These are phyloP conservation scores for Diabrotica virgifera DNA, from an alignment of 1,140 invertebrate species.

Conservation along the genomic window DNA sequence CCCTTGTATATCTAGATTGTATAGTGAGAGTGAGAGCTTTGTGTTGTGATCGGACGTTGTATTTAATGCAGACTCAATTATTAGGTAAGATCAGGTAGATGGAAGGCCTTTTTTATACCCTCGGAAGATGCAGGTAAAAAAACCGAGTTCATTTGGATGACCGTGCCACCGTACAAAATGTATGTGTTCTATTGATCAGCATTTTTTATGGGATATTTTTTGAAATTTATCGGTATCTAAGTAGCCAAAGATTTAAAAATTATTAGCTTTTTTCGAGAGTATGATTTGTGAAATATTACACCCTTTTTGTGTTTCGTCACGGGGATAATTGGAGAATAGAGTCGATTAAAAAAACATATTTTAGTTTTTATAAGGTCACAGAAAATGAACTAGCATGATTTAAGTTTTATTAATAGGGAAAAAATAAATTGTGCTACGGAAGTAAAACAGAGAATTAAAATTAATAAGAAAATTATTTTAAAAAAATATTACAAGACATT, in stretches of 20 bases:
- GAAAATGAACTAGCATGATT: too few relatives aligned
- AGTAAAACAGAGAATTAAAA: too few relatives aligned
- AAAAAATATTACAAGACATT: too few relatives aligned
- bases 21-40: slow-evolving; percentile 3
- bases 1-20: neutral
- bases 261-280: slow-evolving; percentile 14
- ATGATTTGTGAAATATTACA: slow-evolving; percentile 17
- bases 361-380: neutral
- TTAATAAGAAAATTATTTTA: too few relatives aligned
- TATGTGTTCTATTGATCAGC: slow-evolving; percentile 16
- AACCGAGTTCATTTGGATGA: slow-evolving; percentile 19
- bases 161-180: slow-evolving; percentile 17
- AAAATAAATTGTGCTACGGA: too few relatives aligned
- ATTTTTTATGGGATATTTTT: slow-evolving; percentile 11
- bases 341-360: slow-evolving; percentile 11
- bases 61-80: slow-evolving; percentile 23
- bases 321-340: neutral
- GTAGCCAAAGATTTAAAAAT: slow-evolving; percentile 19
- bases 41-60: slow-evolving; percentile 19
- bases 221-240: slow-evolving; percentile 21
- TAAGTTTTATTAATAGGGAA: too few relatives aligned
- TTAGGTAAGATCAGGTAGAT: slow-evolving; percentile 24
- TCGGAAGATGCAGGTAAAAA: slow-evolving; percentile 16
- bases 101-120: slow-evolving; percentile 19
- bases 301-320: neutral